phyloP scores from a whole-genome alignment of 2,888 invertebrate species.

The Ophion slaviceki region DNA sequence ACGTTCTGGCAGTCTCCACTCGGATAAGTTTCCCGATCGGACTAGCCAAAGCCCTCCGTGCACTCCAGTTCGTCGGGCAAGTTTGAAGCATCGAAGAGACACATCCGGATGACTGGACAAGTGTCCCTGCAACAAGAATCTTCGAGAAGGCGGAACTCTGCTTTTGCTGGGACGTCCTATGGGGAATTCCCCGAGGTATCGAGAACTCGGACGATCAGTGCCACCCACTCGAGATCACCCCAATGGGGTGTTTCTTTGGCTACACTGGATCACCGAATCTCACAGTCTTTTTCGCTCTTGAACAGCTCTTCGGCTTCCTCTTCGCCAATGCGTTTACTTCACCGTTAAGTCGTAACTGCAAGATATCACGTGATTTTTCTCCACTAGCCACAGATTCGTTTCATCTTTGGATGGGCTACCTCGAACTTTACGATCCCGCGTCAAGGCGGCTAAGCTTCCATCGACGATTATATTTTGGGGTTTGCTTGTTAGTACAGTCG shows the following conservation, averaged over 20 bases:
- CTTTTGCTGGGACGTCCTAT: not conserved
- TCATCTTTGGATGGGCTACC: not conserved
- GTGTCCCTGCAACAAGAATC: slow-evolving; percentile 22
- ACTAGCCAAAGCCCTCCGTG: slow-evolving; percentile 11
- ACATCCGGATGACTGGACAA: slow-evolving; percentile 30
- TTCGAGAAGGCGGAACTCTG: not conserved
- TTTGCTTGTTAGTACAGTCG: not conserved
- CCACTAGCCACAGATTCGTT: not conserved
- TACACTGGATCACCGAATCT: not conserved
- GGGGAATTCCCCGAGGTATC: slow-evolving; percentile 25
- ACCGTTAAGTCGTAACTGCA: not conserved
- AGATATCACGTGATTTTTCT: not conserved
- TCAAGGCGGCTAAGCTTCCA: not conserved
- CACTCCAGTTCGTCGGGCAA: slow-evolving; percentile 37
- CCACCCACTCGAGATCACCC: slow-evolving; percentile 4
- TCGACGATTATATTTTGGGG: not conserved
- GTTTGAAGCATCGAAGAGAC: slow-evolving; percentile 20
- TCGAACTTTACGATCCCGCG: not conserved
- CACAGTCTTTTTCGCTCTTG: not conserved
- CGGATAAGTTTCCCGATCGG: slow-evolving; percentile 27
- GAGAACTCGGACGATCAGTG: slow-evolving; percentile 19
- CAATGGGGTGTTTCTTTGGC: not conserved
- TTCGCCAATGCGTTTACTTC: not conserved
- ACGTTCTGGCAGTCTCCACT: slow-evolving; percentile 26
- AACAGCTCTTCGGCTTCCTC: not conserved